These are phyloP conservation scores for Himalopsyche japonica DNA, from an alignment of 2,888 invertebrate species.

Conservation along the genomic window DNA sequence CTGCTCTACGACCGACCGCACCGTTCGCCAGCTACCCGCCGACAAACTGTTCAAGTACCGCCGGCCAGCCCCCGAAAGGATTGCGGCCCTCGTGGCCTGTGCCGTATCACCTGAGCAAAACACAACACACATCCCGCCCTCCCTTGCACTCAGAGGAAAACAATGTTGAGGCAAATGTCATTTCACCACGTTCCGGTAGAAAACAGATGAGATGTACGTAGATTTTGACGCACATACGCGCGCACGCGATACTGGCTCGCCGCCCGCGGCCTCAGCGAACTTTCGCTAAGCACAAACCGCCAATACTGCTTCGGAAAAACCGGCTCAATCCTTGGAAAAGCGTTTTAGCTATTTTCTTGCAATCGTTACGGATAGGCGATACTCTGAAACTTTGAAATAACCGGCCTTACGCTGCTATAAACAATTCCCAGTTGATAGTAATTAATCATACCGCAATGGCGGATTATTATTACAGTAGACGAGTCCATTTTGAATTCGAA, in stretches of 20 bases:
- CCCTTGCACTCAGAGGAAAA: slow-evolving; percentile 27
- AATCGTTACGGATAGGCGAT: neutral
- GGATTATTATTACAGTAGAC: neutral
- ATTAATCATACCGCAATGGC: neutral
- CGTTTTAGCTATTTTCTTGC: neutral
- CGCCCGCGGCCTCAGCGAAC: neutral
- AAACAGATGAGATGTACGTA: slow-evolving; percentile 1
- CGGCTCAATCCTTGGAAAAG: slow-evolving; percentile 1
- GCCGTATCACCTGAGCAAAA: slow-evolving; percentile 16
- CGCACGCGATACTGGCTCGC: slow-evolving; percentile 19
- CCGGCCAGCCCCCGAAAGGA: slow-evolving; percentile 19
- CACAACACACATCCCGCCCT: slow-evolving; percentile 26
- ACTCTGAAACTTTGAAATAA: neutral
- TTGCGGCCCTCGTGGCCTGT: slow-evolving; percentile 23
- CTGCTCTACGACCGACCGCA: neutral
- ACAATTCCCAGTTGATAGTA: neutral
- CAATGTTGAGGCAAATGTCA: slow-evolving; percentile 35
- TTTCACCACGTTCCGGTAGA: slow-evolving; percentile 13
- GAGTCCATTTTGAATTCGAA: neutral
- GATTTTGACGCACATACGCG: slow-evolving; percentile 30
- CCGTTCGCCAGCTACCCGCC: neutral
- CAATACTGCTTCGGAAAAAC: neutral
- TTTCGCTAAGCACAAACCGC: neutral
- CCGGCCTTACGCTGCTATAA: too few species aligned
- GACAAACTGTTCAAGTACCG: neutral